These are phyloP conservation scores for Stictocephala bisonia DNA, from an alignment of 2,888 invertebrate genomes.

Conservation along the genomic window DNA sequence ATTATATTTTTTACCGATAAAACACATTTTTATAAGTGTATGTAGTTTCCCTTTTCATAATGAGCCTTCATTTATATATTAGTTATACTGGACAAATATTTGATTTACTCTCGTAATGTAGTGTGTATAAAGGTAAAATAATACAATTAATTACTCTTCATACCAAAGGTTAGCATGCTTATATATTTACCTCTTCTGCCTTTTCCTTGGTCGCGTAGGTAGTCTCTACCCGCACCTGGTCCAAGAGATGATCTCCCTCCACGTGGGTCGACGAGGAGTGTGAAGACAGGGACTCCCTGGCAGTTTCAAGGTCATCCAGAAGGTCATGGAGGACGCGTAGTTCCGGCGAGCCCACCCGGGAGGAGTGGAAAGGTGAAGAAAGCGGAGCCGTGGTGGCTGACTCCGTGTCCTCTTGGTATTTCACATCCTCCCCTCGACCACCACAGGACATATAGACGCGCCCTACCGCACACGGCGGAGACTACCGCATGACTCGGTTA, in stretches of 20 bases:
- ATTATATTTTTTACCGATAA: no score
- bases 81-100: no score
- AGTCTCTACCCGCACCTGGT: not conserved
- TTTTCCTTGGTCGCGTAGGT: no score
- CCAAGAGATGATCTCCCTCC: conserved; percentile 20
- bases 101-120: no score
- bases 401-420: conserved; percentile 22
- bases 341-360: conserved; percentile 45
- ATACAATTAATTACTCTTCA: no score
- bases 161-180: no score
- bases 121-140: no score
- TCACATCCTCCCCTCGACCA: conserved; percentile 6
- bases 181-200: no score
- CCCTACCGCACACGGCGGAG: not conserved
- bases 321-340: conserved; percentile 47
- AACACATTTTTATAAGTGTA: no score
- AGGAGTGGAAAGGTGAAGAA: conserved; percentile 39
- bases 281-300: conserved; percentile 23
- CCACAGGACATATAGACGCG: conserved; percentile 20
- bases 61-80: no score
- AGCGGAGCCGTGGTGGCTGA: conserved; percentile 40
- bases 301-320: conserved; percentile 49
- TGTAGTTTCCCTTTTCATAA: no score
- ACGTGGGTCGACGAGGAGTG: conserved; percentile 2
- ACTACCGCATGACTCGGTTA: not conserved